A percentile compares a stretch with the other conserved stretches of the same genome.
Evolutionary conservation across 1,140 invertebrate genomes (phyloP).

Genomic region (Grapholita molesta): DNA sequence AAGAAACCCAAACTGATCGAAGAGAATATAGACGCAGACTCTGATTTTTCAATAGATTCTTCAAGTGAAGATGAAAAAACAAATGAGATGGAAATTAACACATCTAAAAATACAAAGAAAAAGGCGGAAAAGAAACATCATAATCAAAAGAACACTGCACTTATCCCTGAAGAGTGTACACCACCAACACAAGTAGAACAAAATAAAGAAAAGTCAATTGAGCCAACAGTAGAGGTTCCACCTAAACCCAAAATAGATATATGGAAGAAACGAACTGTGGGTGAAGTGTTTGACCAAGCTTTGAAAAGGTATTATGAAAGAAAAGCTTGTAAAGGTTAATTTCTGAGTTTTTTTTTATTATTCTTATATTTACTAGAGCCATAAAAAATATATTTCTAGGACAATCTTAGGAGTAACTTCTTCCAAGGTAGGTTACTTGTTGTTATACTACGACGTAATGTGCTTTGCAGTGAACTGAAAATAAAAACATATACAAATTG

Average conservation of each 20-base stretch:
- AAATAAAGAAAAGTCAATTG: conserved; percentile 24
- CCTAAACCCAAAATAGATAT: conserved; percentile 82
- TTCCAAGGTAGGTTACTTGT: neutral
- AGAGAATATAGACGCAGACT: conserved; percentile 84
- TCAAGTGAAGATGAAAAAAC: conserved; percentile 60
- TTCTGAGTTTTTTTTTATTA: neutral
- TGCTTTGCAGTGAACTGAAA: conserved; percentile 87
- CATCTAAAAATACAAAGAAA: conserved; percentile 29
- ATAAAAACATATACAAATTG: conserved; percentile 37
- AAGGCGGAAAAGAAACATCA: conserved; percentile 8
- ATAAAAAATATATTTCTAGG: neutral
- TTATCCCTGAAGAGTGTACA: conserved; percentile 20
- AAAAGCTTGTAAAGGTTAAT: conserved; percentile 78
- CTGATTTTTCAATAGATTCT: conserved; percentile 82
- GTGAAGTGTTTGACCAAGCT: conserved; percentile 88
- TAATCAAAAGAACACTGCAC: conserved; percentile 18
- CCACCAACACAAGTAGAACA: conserved; percentile 17
- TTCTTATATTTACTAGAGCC: neutral
- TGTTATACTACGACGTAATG: conserved; percentile 59
- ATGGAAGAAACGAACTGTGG: conserved; percentile 92
- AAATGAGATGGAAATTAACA: conserved; percentile 31
- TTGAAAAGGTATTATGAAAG: conserved; percentile 88
- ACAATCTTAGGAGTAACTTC: neutral
- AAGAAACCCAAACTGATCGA: conserved; percentile 72
- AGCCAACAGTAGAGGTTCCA: conserved; percentile 21